These are phyloP conservation scores for Oreochromis tanganicae DNA, from an alignment of 2,113 vertebrate species.

Conservation along the genomic window DNA sequence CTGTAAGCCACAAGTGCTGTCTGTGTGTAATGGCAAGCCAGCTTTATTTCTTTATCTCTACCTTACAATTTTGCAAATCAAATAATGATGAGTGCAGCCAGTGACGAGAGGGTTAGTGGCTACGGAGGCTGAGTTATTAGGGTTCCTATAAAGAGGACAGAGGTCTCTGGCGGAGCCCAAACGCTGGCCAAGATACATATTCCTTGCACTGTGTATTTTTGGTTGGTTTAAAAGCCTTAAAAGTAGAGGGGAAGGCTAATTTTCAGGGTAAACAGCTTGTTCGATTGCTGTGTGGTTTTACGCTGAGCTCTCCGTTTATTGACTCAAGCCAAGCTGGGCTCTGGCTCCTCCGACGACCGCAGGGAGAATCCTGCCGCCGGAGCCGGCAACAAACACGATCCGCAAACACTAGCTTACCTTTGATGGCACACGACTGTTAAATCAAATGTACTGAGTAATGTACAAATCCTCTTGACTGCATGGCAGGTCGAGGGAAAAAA, in stretches of 20 bases:
- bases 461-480: constrained; percentile 12
- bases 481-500: neutral
- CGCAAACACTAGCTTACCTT: constrained; percentile 39
- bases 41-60: constrained; percentile 62
- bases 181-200: constrained; percentile 49
- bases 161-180: constrained; percentile 26
- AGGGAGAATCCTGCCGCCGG: constrained; percentile 22
- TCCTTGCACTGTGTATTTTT: constrained; percentile 52
- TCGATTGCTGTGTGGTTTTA: constrained; percentile 63
- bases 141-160: constrained; percentile 36
- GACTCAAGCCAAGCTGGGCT: constrained; percentile 52
- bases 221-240: constrained; percentile 59
- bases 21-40: constrained; percentile 42
- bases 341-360: constrained; percentile 49
- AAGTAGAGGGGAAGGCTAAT: constrained; percentile 65
- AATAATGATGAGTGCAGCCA: constrained; percentile 63
- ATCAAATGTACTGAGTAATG: constrained; percentile 23
- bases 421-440: constrained; percentile 28
- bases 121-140: constrained; percentile 57
- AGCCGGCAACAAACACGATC: constrained; percentile 15
- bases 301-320: constrained; percentile 56
- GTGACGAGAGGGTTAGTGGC: constrained; percentile 63
- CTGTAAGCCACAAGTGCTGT: constrained; percentile 56
- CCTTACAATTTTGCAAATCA: constrained; percentile 65
- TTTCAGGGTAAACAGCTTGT: constrained; percentile 66